Evolutionary conservation across 2,888 invertebrate species (phyloP).

Genomic region (Chrysodeixis includens): DNA sequence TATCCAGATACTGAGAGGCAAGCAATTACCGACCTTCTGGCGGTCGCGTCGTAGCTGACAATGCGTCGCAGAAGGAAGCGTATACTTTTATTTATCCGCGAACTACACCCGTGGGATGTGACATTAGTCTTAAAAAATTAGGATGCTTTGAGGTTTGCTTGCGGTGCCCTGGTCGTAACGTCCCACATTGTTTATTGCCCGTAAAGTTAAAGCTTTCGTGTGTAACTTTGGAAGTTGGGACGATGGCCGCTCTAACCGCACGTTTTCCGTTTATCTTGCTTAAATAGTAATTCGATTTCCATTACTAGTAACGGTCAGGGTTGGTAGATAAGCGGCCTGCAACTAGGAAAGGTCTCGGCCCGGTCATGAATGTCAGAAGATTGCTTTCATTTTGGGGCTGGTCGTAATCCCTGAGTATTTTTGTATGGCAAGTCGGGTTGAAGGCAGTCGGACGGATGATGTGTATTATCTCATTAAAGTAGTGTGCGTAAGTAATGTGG

Average conservation of each 20-base stretch:
- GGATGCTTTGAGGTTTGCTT: constrained; percentile 28
- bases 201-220: constrained; percentile 60
- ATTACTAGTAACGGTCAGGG: constrained; percentile 79
- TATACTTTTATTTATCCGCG: constrained; percentile 33
- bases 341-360: constrained; percentile 67
- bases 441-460: constrained; percentile 60
- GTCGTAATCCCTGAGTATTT: constrained; percentile 73
- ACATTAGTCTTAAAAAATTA: constrained; percentile 42
- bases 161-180: constrained; percentile 36
- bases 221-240: constrained; percentile 63
- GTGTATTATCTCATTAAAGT: constrained; percentile 72
- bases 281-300: constrained; percentile 84
- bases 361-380: constrained; percentile 75
- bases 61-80: constrained; percentile 8
- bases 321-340: constrained; percentile 75
- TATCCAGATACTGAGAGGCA: constrained; percentile 12
- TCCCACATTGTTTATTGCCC: constrained; percentile 52
- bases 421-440: constrained; percentile 63
- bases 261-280: constrained; percentile 78
- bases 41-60: constrained; percentile 10
- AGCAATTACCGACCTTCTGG: constrained; percentile 23
- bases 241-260: constrained; percentile 63
- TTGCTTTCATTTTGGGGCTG: constrained; percentile 73
- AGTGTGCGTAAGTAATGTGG: constrained; percentile 56
- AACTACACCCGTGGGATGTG: constrained; percentile 22